Conservation (phyloP, 2,113 vertebrate species). For the Indicator maculatus region DNA sequence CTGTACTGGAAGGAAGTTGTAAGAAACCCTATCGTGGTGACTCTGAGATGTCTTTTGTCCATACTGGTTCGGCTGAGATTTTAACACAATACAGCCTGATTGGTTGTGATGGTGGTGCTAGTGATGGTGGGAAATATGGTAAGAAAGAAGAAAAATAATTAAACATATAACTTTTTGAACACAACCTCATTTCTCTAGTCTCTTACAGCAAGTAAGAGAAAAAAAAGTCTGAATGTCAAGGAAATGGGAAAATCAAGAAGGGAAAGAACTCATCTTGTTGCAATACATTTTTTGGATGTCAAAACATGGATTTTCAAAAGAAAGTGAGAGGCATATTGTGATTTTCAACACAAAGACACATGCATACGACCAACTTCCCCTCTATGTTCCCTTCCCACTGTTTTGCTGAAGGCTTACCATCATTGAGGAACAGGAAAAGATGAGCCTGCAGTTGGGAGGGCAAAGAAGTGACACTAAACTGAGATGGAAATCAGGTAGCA, state of each 20-base stretch:
- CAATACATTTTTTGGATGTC: not conserved
- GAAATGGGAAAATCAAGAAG: not conserved
- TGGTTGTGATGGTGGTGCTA: not conserved
- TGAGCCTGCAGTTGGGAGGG: not conserved
- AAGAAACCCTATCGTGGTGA: not conserved
- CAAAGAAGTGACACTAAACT: not conserved
- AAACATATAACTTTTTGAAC: not conserved
- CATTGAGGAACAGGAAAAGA: not conserved
- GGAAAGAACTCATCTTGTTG: fast-evolving
- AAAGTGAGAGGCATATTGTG: not conserved
- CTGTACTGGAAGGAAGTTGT: not conserved
- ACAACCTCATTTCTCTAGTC: not conserved
- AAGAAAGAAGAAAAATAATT: not conserved
- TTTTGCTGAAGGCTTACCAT: not conserved
- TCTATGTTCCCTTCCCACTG: not conserved
- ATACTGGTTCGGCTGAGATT: not conserved
- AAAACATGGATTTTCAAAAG: not conserved
- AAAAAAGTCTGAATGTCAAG: not conserved
- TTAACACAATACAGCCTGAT: not conserved
- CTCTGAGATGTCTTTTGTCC: not conserved
- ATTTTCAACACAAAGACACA: not conserved
- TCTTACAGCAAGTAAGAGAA: not conserved
- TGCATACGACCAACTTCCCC: not conserved
- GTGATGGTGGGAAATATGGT: not conserved
- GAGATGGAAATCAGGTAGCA: not conserved